Evolutionary conservation across 2,113 vertebrate species (phyloP), one percentile per base, ranked within the genome.

Genomic region (Ploceus nigricollis): DNA sequence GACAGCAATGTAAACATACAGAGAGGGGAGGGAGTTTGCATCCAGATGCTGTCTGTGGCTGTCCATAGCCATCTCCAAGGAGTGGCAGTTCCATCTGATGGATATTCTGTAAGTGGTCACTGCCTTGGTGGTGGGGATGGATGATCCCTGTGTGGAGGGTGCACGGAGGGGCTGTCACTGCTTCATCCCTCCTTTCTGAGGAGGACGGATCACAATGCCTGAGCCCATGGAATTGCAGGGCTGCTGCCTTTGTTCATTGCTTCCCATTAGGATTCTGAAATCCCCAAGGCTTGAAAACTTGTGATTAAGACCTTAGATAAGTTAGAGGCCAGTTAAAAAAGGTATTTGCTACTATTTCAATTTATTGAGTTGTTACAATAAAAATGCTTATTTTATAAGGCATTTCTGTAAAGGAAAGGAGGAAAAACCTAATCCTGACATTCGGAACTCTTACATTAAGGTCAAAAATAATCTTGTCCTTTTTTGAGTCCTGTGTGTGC

Each of bases 11-110:
- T 37, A 22, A n/a, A 61, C 47, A 27, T 9, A 1, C 14, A 56
- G 61, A 54, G 39, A 23, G 39, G 17, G 71, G 68, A 24, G 63
- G 45, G 53, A 6, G 11, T 11, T 18, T 39, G 35, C 33, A 24
- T 40, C 16, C 20, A 60, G 28, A 3, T 1, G 2, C 39, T 68
- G 3, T 0, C 73, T 10, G 0, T 2, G 10, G 31, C 37, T 68
- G 3, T 0, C 78, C 12, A 0, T 2, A 11, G 31, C 37, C 22
- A 5, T 56, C 16, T 51, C 37, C 33, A 19, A 17, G 0, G 7
- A 81, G 27, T 42, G 54, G 37, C 57, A 57, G 1, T 37, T 66
- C 27, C 42, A 40, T 35, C 35, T 60, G 61, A 5, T 45, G 47
- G 4, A 22, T 23, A 5, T 44, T 64, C 48, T 76, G 51, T 40